Evolutionary conservation across 2,888 invertebrate genomes (phyloP).

Genomic region (Phortica magna): DNA sequence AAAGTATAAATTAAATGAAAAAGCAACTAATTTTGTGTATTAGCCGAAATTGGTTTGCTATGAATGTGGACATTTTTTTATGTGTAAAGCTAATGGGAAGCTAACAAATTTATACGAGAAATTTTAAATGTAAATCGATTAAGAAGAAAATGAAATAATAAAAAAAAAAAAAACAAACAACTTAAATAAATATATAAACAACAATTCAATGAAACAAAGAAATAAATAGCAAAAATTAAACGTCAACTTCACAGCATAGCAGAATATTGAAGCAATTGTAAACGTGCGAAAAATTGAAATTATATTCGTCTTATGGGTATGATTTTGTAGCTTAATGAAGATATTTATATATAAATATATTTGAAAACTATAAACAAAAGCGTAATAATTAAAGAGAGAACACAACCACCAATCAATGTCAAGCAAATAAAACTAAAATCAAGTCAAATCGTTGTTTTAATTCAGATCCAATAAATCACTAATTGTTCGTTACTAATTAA

Average conservation of each 20-base stretch:
- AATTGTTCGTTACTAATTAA: too few species aligned
- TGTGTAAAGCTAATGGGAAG: neutral
- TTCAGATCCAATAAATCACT: neutral
- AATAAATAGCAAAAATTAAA: constrained; percentile 36
- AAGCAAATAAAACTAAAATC: constrained; percentile 54
- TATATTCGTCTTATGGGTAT: constrained; percentile 64
- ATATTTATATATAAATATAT: constrained; percentile 64
- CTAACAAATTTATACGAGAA: constrained; percentile 35
- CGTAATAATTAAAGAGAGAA: constrained; percentile 64
- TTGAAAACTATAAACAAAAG: constrained; percentile 46
- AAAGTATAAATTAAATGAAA: neutral
- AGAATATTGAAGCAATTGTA: constrained; percentile 37
- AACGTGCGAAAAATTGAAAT: constrained; percentile 35
- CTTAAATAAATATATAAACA: constrained; percentile 37
- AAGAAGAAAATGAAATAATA: constrained; percentile 18
- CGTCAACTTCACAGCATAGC: constrained; percentile 14
- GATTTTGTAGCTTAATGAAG: constrained; percentile 68
- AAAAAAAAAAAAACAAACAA: too few species aligned
- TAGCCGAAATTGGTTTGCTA: neutral
- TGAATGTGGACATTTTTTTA: neutral
- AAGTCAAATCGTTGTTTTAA: neutral
- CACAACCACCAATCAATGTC: constrained; percentile 75
- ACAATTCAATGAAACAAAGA: constrained; percentile 28
- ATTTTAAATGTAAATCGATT: constrained; percentile 37
- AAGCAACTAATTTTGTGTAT: too few species aligned